Conservation (phyloP, 2,113 vertebrate species). For the Mastomys natalensis region DNA sequence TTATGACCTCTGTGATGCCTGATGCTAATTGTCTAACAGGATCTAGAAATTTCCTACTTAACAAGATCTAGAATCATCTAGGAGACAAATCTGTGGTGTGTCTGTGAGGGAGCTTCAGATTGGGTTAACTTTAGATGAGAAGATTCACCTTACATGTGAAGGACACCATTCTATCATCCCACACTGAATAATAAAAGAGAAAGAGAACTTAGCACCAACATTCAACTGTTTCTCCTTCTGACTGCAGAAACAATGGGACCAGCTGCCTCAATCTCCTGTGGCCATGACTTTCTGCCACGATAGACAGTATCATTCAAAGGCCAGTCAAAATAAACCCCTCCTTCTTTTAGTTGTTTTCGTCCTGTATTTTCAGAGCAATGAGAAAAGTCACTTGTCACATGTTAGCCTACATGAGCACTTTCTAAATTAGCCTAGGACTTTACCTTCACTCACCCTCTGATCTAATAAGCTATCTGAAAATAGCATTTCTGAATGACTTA, state of each 20-base stretch:
- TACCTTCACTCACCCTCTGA: background rate
- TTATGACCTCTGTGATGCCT: background rate
- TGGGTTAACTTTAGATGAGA: background rate
- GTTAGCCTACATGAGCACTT: background rate
- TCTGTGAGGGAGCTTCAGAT: background rate
- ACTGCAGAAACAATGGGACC: background rate
- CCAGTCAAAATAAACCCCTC: background rate
- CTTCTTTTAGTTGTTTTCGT: background rate
- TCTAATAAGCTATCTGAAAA: background rate
- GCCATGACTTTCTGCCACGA: background rate
- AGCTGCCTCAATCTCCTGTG: background rate
- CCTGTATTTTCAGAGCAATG: background rate
- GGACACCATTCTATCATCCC: too few relatives aligned
- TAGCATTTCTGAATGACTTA: slow-evolving; percentile 38
- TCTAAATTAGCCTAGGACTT: background rate
- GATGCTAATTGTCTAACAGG: background rate
- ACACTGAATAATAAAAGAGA: too few relatives aligned
- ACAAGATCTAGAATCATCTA: background rate
- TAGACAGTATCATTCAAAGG: too few relatives aligned
- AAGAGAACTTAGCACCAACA: background rate
- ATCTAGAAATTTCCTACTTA: background rate
- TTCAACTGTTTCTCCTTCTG: background rate
- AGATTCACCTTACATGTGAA: background rate
- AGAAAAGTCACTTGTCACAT: background rate
- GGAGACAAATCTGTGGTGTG: background rate